Evolutionary conservation across 2,888 invertebrate species (phyloP).

Genomic region (Helleia helle): DNA sequence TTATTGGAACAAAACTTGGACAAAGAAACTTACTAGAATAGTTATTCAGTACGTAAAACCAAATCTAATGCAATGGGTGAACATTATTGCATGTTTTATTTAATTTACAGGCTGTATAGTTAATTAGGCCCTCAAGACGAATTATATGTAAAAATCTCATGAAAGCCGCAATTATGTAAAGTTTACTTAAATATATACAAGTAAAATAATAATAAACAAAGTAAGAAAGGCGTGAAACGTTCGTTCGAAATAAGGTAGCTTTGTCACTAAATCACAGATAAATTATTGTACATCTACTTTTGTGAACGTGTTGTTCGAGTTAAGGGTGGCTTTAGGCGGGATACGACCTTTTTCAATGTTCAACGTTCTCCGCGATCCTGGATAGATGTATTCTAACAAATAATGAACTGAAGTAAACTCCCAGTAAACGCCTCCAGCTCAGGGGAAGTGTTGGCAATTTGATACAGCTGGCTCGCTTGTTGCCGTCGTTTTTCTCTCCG

Average conservation of each 20-base stretch:
- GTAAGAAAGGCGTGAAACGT: too few relatives aligned
- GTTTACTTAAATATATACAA: too few relatives aligned
- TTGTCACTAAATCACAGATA: slow-evolving; percentile 1
- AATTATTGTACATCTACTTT: slow-evolving; percentile 5
- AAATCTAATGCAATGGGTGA: too few relatives aligned
- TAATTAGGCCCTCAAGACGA: too few relatives aligned
- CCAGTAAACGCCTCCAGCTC: slow-evolving; percentile 47
- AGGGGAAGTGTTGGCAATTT: slow-evolving; percentile 56
- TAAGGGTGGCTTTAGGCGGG: slow-evolving; percentile 4
- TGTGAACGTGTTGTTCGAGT: slow-evolving; percentile 10
- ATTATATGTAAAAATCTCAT: too few relatives aligned
- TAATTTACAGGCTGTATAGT: too few relatives aligned
- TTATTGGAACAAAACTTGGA: too few relatives aligned
- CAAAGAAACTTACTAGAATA: too few relatives aligned
- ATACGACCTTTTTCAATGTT: slow-evolving; percentile 9
- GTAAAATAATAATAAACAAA: too few relatives aligned
- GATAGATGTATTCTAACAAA: slow-evolving; percentile 53
- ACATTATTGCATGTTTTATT: too few relatives aligned
- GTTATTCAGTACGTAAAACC: too few relatives aligned
- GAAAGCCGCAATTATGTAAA: too few relatives aligned
- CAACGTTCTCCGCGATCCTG: slow-evolving; percentile 13
- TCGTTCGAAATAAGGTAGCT: slow-evolving; percentile 1
- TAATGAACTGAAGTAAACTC: slow-evolving; percentile 57
- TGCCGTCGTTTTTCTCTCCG: slow-evolving; percentile 4
- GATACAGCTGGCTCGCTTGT: slow-evolving; percentile 18